Conservation (phyloP, 2,113 vertebrate genomes). For the Antigone vipio region DNA sequence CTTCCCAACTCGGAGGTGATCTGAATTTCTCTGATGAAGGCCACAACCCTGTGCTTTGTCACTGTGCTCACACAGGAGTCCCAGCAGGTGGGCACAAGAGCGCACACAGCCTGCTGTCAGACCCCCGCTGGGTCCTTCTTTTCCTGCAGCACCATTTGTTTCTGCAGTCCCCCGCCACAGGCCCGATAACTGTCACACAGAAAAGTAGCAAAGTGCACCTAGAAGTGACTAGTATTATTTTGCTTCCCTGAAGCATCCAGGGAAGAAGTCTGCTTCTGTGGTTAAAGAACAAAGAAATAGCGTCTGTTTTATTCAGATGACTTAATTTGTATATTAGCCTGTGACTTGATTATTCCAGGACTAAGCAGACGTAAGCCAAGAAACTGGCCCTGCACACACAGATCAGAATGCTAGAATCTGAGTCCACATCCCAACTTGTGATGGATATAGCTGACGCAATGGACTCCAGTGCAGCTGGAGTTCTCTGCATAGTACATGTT, state of each 20-base stretch:
- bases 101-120: neutral
- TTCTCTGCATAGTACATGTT: neutral
- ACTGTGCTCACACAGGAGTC: neutral
- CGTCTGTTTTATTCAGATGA: neutral
- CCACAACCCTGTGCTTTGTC: neutral
- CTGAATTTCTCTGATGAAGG: neutral
- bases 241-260: neutral
- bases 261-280: neutral
- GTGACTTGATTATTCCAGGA: neutral
- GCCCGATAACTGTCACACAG: neutral
- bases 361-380: neutral
- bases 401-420: neutral
- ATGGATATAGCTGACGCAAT: rapidly evolving
- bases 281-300: neutral
- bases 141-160: neutral
- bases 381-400: neutral
- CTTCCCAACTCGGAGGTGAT: neutral
- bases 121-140: neutral
- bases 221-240: neutral
- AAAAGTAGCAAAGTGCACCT: neutral
- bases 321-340: neutral
- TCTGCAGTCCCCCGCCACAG: neutral
- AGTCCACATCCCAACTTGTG: neutral
- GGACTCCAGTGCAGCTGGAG: neutral
- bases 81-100: neutral